Percentiles rank a stretch among this genome's conserved stretches.
Evolutionary conservation across 2,797 vertebrate species (phyloP).

Genomic region (Melanotaenia maccullochi): DNA sequence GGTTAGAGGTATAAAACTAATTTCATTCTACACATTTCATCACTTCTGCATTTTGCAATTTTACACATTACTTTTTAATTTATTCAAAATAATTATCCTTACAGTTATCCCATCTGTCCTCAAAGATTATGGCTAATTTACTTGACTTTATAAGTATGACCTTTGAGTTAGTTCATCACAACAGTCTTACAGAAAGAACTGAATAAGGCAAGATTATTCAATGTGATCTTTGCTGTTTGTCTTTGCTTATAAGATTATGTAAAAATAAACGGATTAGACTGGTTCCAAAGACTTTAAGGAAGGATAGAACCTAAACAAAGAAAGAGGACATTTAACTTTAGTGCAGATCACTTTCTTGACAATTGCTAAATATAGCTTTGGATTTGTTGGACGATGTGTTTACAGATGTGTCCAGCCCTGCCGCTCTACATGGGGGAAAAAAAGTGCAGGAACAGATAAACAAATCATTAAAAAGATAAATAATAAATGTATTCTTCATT

Average conservation of each 20-base stretch:
- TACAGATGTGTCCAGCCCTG: background rate
- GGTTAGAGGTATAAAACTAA: conserved; percentile 54
- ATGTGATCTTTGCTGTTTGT: background rate
- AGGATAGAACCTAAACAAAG: background rate
- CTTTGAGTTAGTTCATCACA: background rate
- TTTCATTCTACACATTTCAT: too few relatives aligned
- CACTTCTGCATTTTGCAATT: background rate
- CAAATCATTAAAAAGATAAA: conserved; percentile 41
- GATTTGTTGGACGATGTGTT: background rate
- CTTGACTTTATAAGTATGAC: background rate
- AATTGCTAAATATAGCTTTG: background rate
- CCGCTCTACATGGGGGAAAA: background rate
- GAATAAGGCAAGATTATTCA: too few relatives aligned
- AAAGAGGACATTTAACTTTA: background rate
- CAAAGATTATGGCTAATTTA: background rate
- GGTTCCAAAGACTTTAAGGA: background rate
- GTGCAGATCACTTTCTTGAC: background rate
- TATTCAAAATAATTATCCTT: background rate
- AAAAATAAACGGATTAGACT: background rate
- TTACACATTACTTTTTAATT: background rate
- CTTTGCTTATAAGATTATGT: background rate
- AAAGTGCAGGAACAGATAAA: conserved; percentile 15
- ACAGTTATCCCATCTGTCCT: background rate
- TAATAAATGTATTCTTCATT: conserved; percentile 25
- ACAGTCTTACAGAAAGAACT: background rate